Conservation (phyloP, 2,113 vertebrate genomes). For the Cinclus mexicanus region DNA sequence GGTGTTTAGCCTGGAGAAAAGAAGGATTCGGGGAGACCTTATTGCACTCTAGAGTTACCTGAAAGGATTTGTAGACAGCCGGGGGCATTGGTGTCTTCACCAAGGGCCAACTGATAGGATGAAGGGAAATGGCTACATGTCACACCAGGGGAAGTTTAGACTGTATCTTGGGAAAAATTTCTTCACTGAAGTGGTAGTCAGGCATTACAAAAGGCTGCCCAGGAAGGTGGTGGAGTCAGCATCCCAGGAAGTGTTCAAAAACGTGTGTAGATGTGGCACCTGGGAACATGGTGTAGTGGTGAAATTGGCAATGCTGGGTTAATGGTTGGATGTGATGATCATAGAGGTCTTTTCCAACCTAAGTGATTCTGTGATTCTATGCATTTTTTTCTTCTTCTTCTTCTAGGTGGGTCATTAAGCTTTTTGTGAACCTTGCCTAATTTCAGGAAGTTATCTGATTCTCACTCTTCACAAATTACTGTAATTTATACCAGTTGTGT, state of each 20-base stretch:
- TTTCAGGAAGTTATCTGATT: background rate
- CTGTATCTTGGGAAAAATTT: background rate
- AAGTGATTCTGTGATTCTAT: background rate
- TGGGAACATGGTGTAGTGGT: no score
- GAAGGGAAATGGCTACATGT: background rate
- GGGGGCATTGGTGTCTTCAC: background rate
- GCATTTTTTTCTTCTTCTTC: background rate
- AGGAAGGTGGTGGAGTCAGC: background rate
- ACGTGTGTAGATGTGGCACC: no score
- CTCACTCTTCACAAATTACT: background rate
- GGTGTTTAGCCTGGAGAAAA: background rate
- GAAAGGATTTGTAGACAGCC: background rate
- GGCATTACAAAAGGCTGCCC: background rate
- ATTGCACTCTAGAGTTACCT: no score
- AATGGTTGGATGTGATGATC: background rate
- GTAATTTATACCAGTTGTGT: background rate
- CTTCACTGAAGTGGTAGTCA: no score
- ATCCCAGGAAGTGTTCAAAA: background rate
- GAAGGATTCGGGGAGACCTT: background rate
- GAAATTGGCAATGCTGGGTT: background rate
- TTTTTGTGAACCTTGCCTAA: background rate
- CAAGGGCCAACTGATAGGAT: background rate
- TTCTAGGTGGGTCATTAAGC: background rate
- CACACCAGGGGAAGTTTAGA: no score
- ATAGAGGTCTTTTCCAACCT: no score